phyloP scores from a whole-genome alignment of 2,888 invertebrate species.

The Clanis bilineata region DNA sequence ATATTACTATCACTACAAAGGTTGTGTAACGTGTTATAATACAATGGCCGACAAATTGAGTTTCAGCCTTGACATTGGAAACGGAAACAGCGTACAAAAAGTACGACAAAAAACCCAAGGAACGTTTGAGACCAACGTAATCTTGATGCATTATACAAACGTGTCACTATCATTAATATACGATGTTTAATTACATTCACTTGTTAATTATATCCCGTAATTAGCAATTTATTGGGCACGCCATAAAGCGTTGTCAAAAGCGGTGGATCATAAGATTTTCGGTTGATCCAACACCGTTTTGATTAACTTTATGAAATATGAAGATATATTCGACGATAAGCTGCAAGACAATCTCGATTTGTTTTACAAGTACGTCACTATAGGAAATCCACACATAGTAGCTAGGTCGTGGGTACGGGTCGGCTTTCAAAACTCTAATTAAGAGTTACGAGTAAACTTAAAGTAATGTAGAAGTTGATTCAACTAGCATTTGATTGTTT shows the following conservation, averaged over 20 bases:
- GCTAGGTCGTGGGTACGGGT: too few species aligned
- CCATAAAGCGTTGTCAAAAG: neutral
- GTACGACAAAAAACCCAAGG: conserved; percentile 40
- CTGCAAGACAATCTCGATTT: neutral
- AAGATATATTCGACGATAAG: neutral
- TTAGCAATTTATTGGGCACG: neutral
- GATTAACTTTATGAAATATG: neutral
- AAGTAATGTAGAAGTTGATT: too few species aligned
- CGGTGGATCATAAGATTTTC: neutral
- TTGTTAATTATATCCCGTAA: neutral
- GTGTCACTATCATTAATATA: neutral
- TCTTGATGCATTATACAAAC: conserved; percentile 8
- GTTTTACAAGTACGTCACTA: neutral
- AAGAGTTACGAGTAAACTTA: too few species aligned
- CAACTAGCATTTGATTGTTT: too few species aligned
- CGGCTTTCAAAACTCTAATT: too few species aligned
- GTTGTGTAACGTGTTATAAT: neutral
- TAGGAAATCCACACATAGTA: neutral
- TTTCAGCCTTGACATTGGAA: conserved; percentile 55
- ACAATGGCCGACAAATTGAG: conserved; percentile 27
- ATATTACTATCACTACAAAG: neutral
- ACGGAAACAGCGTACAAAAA: conserved; percentile 40
- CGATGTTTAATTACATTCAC: neutral
- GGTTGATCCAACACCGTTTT: neutral
- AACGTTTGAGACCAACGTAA: conserved; percentile 39